Evolutionary conservation across 2,113 vertebrate genomes (phyloP).

Genomic region (Damaliscus lunatus): DNA sequence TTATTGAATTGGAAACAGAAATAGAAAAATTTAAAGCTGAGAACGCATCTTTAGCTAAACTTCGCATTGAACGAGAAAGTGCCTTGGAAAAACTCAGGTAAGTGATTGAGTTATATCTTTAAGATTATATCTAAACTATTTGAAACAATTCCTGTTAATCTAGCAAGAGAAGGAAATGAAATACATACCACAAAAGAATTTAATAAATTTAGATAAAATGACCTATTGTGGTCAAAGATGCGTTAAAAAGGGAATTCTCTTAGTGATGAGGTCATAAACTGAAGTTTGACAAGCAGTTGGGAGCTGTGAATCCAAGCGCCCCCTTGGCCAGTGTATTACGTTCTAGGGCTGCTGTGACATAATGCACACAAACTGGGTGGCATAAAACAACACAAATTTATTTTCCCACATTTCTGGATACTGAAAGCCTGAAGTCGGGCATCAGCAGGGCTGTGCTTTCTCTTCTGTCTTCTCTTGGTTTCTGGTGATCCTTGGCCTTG

Average conservation of each 20-base stretch:
- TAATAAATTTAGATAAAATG: not conserved
- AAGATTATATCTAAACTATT: constrained; percentile 5
- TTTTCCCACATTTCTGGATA: not conserved
- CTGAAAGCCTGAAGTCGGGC: not conserved
- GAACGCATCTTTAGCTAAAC: constrained; percentile 86
- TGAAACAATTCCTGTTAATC: not conserved
- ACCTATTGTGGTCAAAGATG: not conserved
- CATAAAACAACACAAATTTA: not conserved
- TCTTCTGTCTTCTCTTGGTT: not conserved
- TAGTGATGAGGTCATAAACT: not conserved
- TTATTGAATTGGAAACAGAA: constrained; percentile 91
- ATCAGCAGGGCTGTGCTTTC: not conserved
- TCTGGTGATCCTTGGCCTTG: not conserved
- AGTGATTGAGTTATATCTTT: not conserved
- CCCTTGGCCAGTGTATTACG: not conserved
- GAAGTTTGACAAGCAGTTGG: constrained; percentile 26
- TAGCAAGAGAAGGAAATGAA: not conserved
- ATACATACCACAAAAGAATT: not conserved
- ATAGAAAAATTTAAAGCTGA: constrained; percentile 94
- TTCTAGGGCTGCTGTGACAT: not conserved
- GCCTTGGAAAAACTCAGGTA: constrained; percentile 88
- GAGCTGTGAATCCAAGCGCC: not conserved
- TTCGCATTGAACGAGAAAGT: constrained; percentile 87
- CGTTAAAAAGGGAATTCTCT: not conserved
- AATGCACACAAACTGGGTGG: not conserved